Percentiles rank a stretch among this genome's conserved stretches.
These are phyloP conservation scores for Bellardia pandia DNA, from an alignment of 2,888 invertebrate genomes.

Conservation along the genomic window DNA sequence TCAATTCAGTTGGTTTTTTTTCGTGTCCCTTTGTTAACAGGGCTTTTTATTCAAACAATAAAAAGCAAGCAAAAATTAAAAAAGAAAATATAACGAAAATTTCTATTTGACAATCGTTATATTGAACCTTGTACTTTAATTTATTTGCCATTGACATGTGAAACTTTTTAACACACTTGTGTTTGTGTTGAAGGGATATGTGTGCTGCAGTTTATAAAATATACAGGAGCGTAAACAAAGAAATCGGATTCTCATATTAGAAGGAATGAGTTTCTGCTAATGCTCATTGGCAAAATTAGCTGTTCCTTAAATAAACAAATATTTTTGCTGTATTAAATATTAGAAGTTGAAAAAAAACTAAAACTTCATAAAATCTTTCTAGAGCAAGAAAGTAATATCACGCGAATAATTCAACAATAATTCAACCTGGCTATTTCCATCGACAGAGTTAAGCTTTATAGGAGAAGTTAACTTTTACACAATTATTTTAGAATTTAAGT, in stretches of 20 bases:
- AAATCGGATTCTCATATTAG: too few relatives aligned
- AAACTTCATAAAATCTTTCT: too few relatives aligned
- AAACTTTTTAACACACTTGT: constrained; percentile 62
- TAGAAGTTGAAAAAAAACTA: too few relatives aligned
- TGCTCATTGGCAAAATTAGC: too few relatives aligned
- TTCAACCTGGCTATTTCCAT: too few relatives aligned
- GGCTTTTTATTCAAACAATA: constrained; percentile 41
- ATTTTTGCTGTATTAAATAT: too few relatives aligned
- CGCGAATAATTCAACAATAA: too few relatives aligned
- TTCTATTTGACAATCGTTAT: constrained; percentile 68
- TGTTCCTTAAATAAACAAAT: too few relatives aligned
- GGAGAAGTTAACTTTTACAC: too few relatives aligned
- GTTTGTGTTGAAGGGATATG: constrained; percentile 29
- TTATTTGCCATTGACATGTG: constrained; percentile 72
- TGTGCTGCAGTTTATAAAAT: neutral
- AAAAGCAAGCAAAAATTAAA: constrained; percentile 14
- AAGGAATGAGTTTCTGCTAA: too few relatives aligned
- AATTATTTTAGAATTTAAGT: neutral
- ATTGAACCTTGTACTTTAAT: constrained; percentile 68
- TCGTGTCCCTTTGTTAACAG: neutral
- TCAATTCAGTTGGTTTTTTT: constrained; percentile 46
- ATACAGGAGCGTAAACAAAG: constrained; percentile 16
- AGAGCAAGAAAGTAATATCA: too few relatives aligned
- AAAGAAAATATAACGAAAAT: constrained; percentile 51
- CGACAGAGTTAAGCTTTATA: too few relatives aligned